These are phyloP conservation scores for Drosophila obscura DNA, from an alignment of 1,140 invertebrate genomes.

Conservation along the genomic window DNA sequence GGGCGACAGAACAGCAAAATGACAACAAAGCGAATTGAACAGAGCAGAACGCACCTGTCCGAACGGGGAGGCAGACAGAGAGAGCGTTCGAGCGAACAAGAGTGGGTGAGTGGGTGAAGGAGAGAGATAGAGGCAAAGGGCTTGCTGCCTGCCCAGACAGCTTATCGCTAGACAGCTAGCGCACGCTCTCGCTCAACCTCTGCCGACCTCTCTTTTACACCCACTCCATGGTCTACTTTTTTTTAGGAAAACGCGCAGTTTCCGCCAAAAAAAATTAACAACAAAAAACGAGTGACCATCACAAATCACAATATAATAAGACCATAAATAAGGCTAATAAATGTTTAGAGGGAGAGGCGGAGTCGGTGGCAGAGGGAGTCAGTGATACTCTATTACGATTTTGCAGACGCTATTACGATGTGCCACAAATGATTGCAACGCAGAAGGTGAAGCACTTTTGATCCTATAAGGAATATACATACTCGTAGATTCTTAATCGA, in stretches of 20 bases:
- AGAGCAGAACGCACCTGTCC: constrained; percentile 65
- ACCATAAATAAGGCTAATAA: constrained; percentile 4
- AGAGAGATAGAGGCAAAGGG: constrained; percentile 23
- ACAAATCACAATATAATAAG: constrained; percentile 5
- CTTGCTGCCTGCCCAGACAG: constrained; percentile 54
- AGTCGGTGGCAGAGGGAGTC: too few relatives aligned
- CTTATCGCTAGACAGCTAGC: constrained; percentile 58
- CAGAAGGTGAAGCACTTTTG: too few relatives aligned
- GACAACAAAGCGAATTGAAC: constrained; percentile 60
- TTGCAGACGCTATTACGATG: too few relatives aligned
- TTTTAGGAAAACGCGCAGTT: constrained; percentile 44
- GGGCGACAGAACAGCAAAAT: constrained; percentile 18
- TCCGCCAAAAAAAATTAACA: constrained; percentile 20
- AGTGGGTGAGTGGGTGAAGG: not conserved
- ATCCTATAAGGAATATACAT: not conserved
- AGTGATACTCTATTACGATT: too few relatives aligned
- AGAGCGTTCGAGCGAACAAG: not conserved
- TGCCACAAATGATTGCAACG: too few relatives aligned
- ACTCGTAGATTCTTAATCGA: too few relatives aligned
- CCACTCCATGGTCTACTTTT: too few relatives aligned
- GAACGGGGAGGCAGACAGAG: constrained; percentile 3
- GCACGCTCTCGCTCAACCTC: constrained; percentile 38
- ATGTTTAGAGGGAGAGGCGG: not conserved
- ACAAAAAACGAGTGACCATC: constrained; percentile 16
- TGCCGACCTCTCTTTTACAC: constrained; percentile 26